Conservation (phyloP, 2,888 invertebrate genomes). For the Alloscopus bannaensis region DNA sequence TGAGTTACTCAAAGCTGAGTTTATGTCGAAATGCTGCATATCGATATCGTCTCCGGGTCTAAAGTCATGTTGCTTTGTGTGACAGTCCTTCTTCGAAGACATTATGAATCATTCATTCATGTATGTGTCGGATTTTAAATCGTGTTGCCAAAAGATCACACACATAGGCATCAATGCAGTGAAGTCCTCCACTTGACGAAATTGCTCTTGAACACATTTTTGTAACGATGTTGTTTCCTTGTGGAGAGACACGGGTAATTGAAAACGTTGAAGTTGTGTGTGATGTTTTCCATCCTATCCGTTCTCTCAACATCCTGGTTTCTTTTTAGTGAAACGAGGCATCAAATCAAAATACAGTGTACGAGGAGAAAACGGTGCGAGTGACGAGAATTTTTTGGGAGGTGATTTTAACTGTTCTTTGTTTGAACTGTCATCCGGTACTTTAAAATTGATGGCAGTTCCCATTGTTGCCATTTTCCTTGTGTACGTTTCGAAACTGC, state of each 20-base stretch:
- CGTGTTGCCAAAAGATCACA: slow-evolving; percentile 29
- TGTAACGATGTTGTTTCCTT: no score
- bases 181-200: slow-evolving; percentile 33
- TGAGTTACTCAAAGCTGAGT: background rate
- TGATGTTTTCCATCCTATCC: no score
- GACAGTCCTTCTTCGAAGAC: background rate
- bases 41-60: no score
- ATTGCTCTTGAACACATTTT: slow-evolving; percentile 10
- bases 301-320: no score
- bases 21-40: no score
- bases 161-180: no score
- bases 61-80: background rate
- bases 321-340: no score
- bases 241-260: no score
- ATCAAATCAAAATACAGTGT: no score
- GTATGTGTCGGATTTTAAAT: slow-evolving; percentile 10
- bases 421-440: slow-evolving; percentile 49
- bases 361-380: background rate
- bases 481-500: background rate
- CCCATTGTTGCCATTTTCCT: slow-evolving; percentile 18
- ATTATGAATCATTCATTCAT: slow-evolving; percentile 30
- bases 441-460: slow-evolving; percentile 33
- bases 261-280: no score
- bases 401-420: slow-evolving; percentile 31
- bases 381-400: slow-evolving; percentile 24